These are phyloP conservation scores for Sebastes hubbsi DNA, from an alignment of 2,797 vertebrate species.

Conservation along the genomic window DNA sequence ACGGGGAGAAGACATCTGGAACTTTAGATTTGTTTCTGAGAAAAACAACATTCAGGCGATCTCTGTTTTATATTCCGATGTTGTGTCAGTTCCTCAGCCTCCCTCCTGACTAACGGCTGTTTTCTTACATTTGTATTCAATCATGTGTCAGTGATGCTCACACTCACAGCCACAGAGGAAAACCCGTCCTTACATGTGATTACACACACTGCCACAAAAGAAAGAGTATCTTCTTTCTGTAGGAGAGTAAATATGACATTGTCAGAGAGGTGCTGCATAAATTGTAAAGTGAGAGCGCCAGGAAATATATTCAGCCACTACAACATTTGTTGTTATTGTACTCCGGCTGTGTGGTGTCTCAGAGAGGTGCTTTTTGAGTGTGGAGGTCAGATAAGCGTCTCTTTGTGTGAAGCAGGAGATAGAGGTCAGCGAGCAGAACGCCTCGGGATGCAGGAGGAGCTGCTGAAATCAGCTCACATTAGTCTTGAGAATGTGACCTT, in stretches of 20 bases:
- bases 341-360: constrained; percentile 2
- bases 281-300: background rate
- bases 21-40: constrained; percentile 47
- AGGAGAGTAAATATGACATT: constrained; percentile 23
- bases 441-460: constrained; percentile 8
- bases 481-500: constrained; percentile 54
- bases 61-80: constrained; percentile 61
- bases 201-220: constrained; percentile 17
- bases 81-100: constrained; percentile 29
- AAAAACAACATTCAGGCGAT: constrained; percentile 41
- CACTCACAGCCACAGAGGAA: constrained; percentile 19
- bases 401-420: constrained; percentile 37
- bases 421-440: constrained; percentile 27
- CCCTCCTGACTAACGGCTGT: constrained; percentile 31
- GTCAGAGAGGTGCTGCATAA: background rate
- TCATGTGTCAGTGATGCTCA: constrained; percentile 47
- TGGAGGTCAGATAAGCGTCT: constrained; percentile 56
- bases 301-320: background rate
- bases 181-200: constrained; percentile 28
- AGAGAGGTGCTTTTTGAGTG: constrained; percentile 13
- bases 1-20: constrained; percentile 49
- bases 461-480: constrained; percentile 39
- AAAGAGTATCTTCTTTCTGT: background rate
- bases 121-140: constrained; percentile 61
- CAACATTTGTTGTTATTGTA: constrained; percentile 2